Base-by-base conservation (phyloP, 1,140 invertebrate genomes). In the Trichoplusia ni region DNA sequence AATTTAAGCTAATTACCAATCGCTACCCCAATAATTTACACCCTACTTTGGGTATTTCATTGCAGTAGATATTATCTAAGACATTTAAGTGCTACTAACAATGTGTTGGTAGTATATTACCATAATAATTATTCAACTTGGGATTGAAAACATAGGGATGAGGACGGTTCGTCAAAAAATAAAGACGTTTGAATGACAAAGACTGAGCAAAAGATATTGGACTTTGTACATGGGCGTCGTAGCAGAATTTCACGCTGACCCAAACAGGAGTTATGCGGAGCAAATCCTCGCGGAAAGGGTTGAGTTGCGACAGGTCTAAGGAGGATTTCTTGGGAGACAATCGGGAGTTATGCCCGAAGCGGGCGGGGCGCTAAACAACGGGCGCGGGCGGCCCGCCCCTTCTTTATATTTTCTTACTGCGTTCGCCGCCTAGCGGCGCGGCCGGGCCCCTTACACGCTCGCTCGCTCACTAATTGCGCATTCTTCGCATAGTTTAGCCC, bases 401-500 rank as follows among this genome's bases (percentile, higher is more conserved):
- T 92, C 92, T 92, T 93, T 93, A 93, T 92, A 93, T 92, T 92
- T 93, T 92, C 92, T 92, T 93, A 90, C 84, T 88, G 86, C 84
- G 89, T 90, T 86, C 88, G 86, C 86, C 88, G 86, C 77, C 83
- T 84, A 78, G 85, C 81, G 78, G 79, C 86, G 80, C 84, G 85
- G 81, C 85, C 82, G 87, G 89, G 83, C 87, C 82, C 85, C 86
- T 81, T 82, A 84, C 77, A 85, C 87, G 81, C 85, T 91, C 92
- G 92, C 91, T 94, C 94, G 93, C 92, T 94, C 94, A 95, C 94
- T 95, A 95, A 95, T 95, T 95, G 95, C 94, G 94, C 94, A 95
- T 95, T 95, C 95, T 95, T 95, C 94, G 94, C 94, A 95, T 95
- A 95, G 94, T 95, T 95, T 95, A 94, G 92, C 92, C 92, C 92